These are phyloP conservation scores for Podiceps cristatus DNA, from an alignment of 2,113 vertebrate species.

Conservation along the genomic window DNA sequence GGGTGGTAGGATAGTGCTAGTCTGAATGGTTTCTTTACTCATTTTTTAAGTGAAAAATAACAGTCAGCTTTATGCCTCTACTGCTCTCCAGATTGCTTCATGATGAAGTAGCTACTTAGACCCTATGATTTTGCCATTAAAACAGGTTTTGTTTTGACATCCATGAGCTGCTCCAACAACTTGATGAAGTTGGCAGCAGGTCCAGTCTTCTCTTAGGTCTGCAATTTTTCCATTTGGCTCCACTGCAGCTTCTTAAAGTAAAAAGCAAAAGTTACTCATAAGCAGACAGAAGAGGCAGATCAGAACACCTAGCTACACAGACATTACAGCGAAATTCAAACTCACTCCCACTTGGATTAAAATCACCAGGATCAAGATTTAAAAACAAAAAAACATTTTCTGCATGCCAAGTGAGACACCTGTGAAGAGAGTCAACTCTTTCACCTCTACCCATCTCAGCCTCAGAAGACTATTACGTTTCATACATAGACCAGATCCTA, in stretches of 20 bases:
- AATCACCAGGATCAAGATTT: not conserved
- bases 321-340: not conserved
- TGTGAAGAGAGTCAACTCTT: not conserved
- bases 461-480: not conserved
- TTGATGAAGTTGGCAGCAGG: constrained; percentile 26
- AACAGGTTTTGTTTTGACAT: constrained; percentile 62
- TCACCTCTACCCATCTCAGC: not conserved
- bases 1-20: not conserved
- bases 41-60: not conserved
- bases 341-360: not conserved
- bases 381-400: not conserved
- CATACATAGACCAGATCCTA: not conserved
- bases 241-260: constrained; percentile 42
- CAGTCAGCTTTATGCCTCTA: not conserved
- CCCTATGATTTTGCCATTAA: constrained; percentile 15
- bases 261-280: not conserved
- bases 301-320: not conserved
- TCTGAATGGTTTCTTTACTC: not conserved
- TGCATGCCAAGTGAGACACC: not conserved
- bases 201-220: constrained; percentile 10
- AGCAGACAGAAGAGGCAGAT: not conserved
- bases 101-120: not conserved
- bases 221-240: constrained; percentile 48
- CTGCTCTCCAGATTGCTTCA: not conserved
- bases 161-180: constrained; percentile 50